Percentiles rank a stretch among this genome's conserved stretches.
Evolutionary conservation across 92 coral and sea anemone species (phyloP).

Genomic region (Parazoanthus darwini): DNA sequence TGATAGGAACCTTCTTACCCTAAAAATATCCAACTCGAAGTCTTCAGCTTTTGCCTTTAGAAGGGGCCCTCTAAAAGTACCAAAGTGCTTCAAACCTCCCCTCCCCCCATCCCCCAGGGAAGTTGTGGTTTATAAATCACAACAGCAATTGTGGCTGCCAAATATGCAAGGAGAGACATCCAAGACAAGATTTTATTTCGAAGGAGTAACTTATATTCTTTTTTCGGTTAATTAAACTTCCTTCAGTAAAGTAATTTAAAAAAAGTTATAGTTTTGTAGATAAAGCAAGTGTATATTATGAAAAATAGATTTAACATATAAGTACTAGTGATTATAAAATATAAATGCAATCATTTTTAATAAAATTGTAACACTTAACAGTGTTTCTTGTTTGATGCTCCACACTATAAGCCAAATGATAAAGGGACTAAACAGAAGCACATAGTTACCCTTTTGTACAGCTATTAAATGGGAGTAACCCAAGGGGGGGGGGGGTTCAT

Average conservation of each 20-base stretch:
- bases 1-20: too few species aligned
- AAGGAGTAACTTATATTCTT: conserved; percentile 5
- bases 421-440: too few species aligned
- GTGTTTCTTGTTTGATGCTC: neutral
- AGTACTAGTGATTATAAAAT: conserved; percentile 13
- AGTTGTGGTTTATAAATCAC: neutral
- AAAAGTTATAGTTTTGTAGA: conserved; percentile 27
- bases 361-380: neutral
- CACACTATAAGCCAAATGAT: too few species aligned
- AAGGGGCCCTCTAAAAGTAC: too few species aligned
- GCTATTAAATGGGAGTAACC: too few species aligned
- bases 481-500: too few species aligned
- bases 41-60: too few species aligned
- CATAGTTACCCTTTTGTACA: too few species aligned
- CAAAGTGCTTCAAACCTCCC: too few species aligned
- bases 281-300: conserved; percentile 24
- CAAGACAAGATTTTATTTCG: neutral
- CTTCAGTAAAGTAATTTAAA: neutral
- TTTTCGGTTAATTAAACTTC: neutral
- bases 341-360: conserved; percentile 25
- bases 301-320: conserved; percentile 15
- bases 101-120: too few species aligned
- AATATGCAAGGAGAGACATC: neutral
- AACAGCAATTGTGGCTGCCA: neutral
- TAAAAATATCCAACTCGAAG: too few species aligned